Base-by-base conservation (phyloP, 2,113 vertebrate genomes). In the Bufo gargarizans region DNA sequence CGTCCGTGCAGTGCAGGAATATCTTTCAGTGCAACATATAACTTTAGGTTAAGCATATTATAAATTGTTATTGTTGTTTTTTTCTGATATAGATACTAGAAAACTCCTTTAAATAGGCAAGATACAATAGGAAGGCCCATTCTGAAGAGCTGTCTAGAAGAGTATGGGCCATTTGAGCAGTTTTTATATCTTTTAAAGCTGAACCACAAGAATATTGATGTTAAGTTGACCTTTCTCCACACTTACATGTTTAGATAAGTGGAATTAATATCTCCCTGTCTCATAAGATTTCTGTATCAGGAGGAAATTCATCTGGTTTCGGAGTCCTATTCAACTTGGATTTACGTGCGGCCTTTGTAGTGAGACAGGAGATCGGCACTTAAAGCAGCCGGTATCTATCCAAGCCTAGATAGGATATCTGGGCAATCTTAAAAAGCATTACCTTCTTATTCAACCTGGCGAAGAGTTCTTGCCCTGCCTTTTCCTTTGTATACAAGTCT, bases 271-370 rank as follows among this genome's bases (percentile, higher is more conserved):
- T 86, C 58, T 77, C 45, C 20, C 56, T 86, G 77, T 86, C 84
- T 86, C 49, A 49, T 86, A 13, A 77, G 72, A 86, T 86, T 85
- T 86, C 16, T 63, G 43, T 86, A 77, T 53, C 72, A 50, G 56
- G 45, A 77, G 55, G 72, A 86, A 59, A 77, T 58, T 86, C 76
- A 86, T 86, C 85, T 86, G 85, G 74, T 78, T 77, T 88, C 78
- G 49, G 22, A 74, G 65, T 45, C 71, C 47, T 19, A 88, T 82
- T 88, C 67, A 88, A 4, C 55, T 67, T 2, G 80, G 80, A 61
- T 83, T 88, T 88, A 76, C 45, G n/a, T 76, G 79, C 2, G 43
- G 67, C 69, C 77, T 88, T 88, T 88, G 80, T 83, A 88, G 78
- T n/a, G 86, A 82, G 80, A 59, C 69, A 33, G 80, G 71, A 77